Conservation (phyloP, 2,888 invertebrate species). For the Julus scanicus region DNA sequence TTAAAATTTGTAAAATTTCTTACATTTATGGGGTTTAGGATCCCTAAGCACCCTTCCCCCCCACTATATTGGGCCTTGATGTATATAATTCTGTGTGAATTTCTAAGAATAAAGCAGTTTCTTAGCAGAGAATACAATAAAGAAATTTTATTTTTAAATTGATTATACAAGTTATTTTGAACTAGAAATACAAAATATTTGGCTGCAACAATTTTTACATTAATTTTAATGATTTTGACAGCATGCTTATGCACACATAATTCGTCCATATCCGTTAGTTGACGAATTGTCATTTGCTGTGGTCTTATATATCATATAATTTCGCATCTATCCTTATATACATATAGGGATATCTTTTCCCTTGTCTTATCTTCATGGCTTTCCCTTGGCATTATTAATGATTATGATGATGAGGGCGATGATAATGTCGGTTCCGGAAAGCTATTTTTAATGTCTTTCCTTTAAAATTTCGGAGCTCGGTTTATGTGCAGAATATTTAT, state of each 20-base stretch:
- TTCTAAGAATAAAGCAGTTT: background rate
- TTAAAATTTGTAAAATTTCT: too few species aligned
- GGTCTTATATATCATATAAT: too few species aligned
- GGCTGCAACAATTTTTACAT: constrained; percentile 19
- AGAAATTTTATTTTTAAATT: background rate
- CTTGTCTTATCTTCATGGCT: constrained; percentile 19
- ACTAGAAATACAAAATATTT: constrained; percentile 2
- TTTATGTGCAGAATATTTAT: constrained; percentile 23
- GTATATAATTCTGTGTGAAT: too few species aligned
- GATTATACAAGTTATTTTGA: background rate
- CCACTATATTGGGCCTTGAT: too few species aligned
- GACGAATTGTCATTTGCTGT: constrained; percentile 3
- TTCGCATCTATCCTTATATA: background rate
- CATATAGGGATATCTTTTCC: background rate
- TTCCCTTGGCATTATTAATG: constrained; percentile 21
- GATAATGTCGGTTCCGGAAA: constrained; percentile 23
- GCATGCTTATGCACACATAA: background rate
- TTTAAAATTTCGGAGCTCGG: background rate
- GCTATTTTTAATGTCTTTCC: constrained; percentile 32
- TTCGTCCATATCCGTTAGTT: constrained; percentile 19
- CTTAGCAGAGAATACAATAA: background rate
- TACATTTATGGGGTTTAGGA: too few species aligned
- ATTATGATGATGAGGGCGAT: constrained; percentile 47
- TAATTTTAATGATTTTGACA: background rate
- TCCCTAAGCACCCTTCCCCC: too few species aligned